Conservation (phyloP, 2,888 invertebrate genomes). For the Drepana falcataria region DNA sequence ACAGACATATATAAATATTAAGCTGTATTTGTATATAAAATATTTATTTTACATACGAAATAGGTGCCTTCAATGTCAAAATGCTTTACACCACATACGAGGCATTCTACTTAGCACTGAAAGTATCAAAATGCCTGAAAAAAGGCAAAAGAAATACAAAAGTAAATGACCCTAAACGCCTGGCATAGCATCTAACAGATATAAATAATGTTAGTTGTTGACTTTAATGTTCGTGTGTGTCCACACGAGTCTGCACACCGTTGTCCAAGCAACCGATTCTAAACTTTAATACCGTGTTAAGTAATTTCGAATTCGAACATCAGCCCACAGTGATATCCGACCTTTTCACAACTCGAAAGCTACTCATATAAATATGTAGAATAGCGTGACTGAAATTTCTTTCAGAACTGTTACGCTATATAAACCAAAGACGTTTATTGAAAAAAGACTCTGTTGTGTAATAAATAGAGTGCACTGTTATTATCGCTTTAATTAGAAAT, state of each 20-base stretch:
- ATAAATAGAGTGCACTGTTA: slow-evolving; percentile 46
- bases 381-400: slow-evolving; percentile 67
- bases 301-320: slow-evolving; percentile 34
- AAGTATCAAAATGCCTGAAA: slow-evolving; percentile 32
- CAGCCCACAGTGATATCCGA: slow-evolving; percentile 21
- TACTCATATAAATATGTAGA: slow-evolving; percentile 49
- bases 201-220: slow-evolving; percentile 63
- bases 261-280: slow-evolving; percentile 18
- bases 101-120: neutral
- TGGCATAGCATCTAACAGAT: slow-evolving; percentile 54
- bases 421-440: slow-evolving; percentile 24
- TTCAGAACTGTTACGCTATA: slow-evolving; percentile 47
- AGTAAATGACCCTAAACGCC: slow-evolving; percentile 67
- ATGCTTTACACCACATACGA: slow-evolving; percentile 11
- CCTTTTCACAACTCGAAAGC: slow-evolving; percentile 38
- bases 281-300: slow-evolving; percentile 25
- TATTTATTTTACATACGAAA: slow-evolving; percentile 20
- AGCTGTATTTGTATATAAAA: slow-evolving; percentile 19
- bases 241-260: slow-evolving; percentile 19
- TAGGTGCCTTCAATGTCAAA: slow-evolving; percentile 21
- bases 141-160: slow-evolving; percentile 42
- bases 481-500: slow-evolving; percentile 46
- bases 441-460: slow-evolving; percentile 43
- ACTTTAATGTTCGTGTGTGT: slow-evolving; percentile 38
- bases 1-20: slow-evolving; percentile 37